Evolutionary conservation across 2,113 vertebrate genomes (phyloP), one percentile per base, ranked within the genome.

Genomic region (Corynorhinus townsendii): DNA sequence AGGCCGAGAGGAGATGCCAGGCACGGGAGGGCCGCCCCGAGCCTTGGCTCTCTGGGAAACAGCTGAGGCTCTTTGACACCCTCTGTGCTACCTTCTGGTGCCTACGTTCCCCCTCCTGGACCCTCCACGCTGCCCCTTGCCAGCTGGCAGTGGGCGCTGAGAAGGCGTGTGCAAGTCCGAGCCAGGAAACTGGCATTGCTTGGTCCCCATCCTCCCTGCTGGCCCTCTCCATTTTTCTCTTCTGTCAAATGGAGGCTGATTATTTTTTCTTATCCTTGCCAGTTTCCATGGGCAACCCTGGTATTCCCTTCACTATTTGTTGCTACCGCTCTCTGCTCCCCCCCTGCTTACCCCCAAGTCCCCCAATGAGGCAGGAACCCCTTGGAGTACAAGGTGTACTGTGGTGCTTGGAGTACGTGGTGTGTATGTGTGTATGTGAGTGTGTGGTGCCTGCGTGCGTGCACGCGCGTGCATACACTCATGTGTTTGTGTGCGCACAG

Each of bases 161-260:
- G 73, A 93, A 96, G 95, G 84, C 5, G 45, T 40, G 62, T 87
- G 83, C 5, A 38, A 69, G 71, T n/a, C 71, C 0, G 30, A 96
- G 96, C 93, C 97, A 97, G 97, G 93, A 97, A 93, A 93, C 95
- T 93, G 89, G 96, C 85, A 59, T 87, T 40, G 86, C 89, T 20
- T 19, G 56, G 92, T 95, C 88, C 84, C 30, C 30, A 0, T 95
- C 86, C 80, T 95, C 89, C 93, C 76, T 69, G 73, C 93, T 85
- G 96, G 77, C 96, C 11, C 8, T 95, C 92, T 95, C 72, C 62
- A 28, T 66, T 95, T 95, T 90, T 95, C 91, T 93, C 49, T 93
- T 76, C 92, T 91, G 92, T 97, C 86, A 80, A 91, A 82, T 83
- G 84, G 30, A 30, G 68, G 54, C 89, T 92, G 94, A 91, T 91